These are phyloP conservation scores for Crenuchus spilurus DNA, from an alignment of 2,797 vertebrate species.

Conservation along the genomic window DNA sequence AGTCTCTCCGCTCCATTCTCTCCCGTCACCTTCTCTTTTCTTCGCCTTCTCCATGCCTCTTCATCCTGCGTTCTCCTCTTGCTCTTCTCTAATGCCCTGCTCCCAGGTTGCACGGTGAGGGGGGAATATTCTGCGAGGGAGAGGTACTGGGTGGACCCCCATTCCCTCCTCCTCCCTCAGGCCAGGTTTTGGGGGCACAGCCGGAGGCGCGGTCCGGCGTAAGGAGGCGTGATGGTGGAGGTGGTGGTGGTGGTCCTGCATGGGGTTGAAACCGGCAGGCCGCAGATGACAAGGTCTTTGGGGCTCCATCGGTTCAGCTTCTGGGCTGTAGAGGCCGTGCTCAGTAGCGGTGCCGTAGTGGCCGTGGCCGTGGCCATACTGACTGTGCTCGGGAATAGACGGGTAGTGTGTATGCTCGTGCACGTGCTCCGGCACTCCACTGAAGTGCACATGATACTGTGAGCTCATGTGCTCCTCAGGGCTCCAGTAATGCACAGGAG, in stretches of 20 bases:
- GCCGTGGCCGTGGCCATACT: conserved; percentile 84
- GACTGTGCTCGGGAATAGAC: conserved; percentile 86
- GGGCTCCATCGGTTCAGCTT: conserved; percentile 77
- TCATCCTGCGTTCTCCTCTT: conserved; percentile 14
- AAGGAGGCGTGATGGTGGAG: conserved; percentile 75
- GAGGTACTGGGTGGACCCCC: conserved; percentile 85
- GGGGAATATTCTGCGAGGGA: conserved; percentile 91
- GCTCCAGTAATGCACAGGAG: conserved; percentile 87
- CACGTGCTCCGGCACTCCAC: conserved; percentile 61
- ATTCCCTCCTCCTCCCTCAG: conserved; percentile 78
- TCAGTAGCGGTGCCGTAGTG: conserved; percentile 70
- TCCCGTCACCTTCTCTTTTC: not conserved
- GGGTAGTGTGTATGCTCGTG: conserved; percentile 25
- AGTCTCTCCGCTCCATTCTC: not conserved
- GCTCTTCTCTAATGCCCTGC: conserved; percentile 91
- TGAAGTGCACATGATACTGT: conserved; percentile 93
- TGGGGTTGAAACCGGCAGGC: conserved; percentile 81
- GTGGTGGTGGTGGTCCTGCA: conserved; percentile 68
- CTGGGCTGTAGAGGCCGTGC: conserved; percentile 54
- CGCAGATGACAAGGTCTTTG: conserved; percentile 78
- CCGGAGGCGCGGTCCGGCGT: conserved; percentile 68
- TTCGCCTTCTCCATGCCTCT: not conserved
- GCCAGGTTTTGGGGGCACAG: conserved; percentile 56
- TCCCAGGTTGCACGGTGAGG: conserved; percentile 90
- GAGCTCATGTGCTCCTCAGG: conserved; percentile 59